These are phyloP conservation scores for Hyles euphorbiae DNA, from an alignment of 1,140 invertebrate genomes.

Conservation along the genomic window DNA sequence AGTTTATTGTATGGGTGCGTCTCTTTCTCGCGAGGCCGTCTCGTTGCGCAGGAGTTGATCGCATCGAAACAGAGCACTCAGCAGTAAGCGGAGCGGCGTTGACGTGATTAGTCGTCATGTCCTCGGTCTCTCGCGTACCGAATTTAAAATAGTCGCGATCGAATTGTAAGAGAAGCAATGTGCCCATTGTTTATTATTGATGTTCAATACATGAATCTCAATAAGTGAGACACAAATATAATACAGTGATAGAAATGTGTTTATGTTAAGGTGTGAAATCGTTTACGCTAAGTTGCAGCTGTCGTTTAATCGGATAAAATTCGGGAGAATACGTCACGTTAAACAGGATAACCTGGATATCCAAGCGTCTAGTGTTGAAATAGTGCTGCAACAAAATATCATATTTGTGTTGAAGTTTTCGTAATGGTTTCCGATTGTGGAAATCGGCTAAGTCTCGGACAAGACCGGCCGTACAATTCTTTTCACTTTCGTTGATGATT, in stretches of 20 bases:
- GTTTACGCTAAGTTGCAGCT: conserved; percentile 46
- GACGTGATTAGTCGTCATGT: conserved; percentile 50
- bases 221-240: conserved; percentile 27
- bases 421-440: too few species aligned
- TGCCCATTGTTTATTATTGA: conserved; percentile 36
- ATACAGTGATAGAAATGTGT: conserved; percentile 35
- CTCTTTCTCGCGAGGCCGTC: conserved; percentile 42
- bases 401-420: neutral
- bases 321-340: neutral
- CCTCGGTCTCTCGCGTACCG: conserved; percentile 34
- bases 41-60: conserved; percentile 60
- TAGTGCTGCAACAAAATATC: conserved; percentile 16
- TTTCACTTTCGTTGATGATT: too few species aligned
- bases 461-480: too few species aligned
- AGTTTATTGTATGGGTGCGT: conserved; percentile 25
- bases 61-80: conserved; percentile 19
- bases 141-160: conserved; percentile 57
- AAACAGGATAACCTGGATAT: conserved; percentile 5
- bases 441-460: too few species aligned
- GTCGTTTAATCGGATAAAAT: conserved; percentile 22
- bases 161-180: conserved; percentile 42
- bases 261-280: conserved; percentile 37
- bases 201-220: conserved; percentile 24
- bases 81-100: conserved; percentile 63
- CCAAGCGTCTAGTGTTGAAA: conserved; percentile 1